Percentiles rank a stretch among this genome's conserved stretches.
phyloP scores from a whole-genome alignment of 2,888 invertebrate species.

The Plagodis pulveraria region DNA sequence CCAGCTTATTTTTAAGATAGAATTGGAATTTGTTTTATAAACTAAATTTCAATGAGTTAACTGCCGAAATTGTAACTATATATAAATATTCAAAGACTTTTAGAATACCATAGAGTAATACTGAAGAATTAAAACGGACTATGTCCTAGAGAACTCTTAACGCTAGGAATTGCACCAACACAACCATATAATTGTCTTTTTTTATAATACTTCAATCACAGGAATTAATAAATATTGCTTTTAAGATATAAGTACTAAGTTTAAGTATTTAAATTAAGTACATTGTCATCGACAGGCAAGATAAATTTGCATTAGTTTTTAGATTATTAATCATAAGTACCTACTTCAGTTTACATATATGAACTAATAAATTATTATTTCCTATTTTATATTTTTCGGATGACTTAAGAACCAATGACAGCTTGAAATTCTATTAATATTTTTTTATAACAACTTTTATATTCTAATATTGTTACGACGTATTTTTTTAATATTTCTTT shows the following conservation, averaged over 20 bases:
- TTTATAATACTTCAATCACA: slow-evolving; percentile 78
- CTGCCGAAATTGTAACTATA: background rate
- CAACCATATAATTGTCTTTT: slow-evolving; percentile 80
- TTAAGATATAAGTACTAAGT: slow-evolving; percentile 50
- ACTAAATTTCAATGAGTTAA: background rate
- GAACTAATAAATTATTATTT: too few relatives aligned
- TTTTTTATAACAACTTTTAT: too few relatives aligned
- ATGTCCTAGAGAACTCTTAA: slow-evolving; percentile 68
- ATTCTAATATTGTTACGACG: too few relatives aligned
- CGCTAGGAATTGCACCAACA: slow-evolving; percentile 82
- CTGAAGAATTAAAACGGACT: slow-evolving; percentile 52
- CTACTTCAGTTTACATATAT: background rate
- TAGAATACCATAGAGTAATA: slow-evolving; percentile 28
- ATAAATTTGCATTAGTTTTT: background rate
- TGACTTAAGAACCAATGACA: too few relatives aligned
- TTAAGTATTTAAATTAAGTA: slow-evolving; percentile 38
- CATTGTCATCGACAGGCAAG: slow-evolving; percentile 13
- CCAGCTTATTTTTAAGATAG: too few relatives aligned
- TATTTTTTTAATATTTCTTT: too few relatives aligned
- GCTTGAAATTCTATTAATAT: too few relatives aligned
- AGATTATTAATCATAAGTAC: background rate
- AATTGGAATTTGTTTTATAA: background rate
- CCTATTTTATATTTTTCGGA: too few relatives aligned
- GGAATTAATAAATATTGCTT: slow-evolving; percentile 74
- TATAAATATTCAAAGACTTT: slow-evolving; percentile 19